These are phyloP conservation scores for Nerophis lumbriciformis DNA, from an alignment of 2,113 vertebrate genomes.

Conservation along the genomic window DNA sequence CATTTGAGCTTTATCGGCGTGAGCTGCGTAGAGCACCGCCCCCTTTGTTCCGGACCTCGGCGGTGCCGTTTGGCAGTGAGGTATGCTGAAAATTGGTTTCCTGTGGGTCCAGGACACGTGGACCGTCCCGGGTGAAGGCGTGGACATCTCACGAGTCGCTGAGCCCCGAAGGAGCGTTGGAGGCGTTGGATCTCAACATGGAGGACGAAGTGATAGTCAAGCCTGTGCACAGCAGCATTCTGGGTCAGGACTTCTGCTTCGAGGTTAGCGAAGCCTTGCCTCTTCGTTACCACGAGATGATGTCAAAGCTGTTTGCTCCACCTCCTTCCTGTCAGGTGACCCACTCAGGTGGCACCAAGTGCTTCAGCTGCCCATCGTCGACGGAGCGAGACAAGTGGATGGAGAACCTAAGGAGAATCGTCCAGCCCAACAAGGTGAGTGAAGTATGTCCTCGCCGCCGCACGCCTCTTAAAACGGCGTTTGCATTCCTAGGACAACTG, in stretches of 20 bases:
- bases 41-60: no score
- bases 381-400: slow-evolving; percentile 99
- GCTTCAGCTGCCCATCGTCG: slow-evolving; percentile 90
- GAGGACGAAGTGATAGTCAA: slow-evolving; percentile 87
- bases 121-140: slow-evolving; percentile 87
- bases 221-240: slow-evolving; percentile 90
- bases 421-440: slow-evolving; percentile 93
- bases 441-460: not conserved
- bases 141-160: slow-evolving; percentile 89
- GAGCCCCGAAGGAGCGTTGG: slow-evolving; percentile 81
- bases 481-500: slow-evolving; percentile 82
- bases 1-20: no score
- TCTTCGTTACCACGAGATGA: not conserved
- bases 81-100: slow-evolving; percentile 18
- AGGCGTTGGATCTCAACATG: slow-evolving; percentile 84
- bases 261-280: slow-evolving; percentile 70
- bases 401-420: slow-evolving; percentile 90
- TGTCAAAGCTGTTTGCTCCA: not conserved
- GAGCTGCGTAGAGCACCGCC: no score
- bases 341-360: slow-evolving; percentile 90
- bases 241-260: slow-evolving; percentile 96
- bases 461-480: not conserved
- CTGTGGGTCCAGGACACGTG: slow-evolving; percentile 74
- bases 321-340: slow-evolving; percentile 75
- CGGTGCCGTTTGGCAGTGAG: slow-evolving; percentile 26